phyloP scores from a whole-genome alignment of 2,888 invertebrate species.

The Ypsolopha sequella region DNA sequence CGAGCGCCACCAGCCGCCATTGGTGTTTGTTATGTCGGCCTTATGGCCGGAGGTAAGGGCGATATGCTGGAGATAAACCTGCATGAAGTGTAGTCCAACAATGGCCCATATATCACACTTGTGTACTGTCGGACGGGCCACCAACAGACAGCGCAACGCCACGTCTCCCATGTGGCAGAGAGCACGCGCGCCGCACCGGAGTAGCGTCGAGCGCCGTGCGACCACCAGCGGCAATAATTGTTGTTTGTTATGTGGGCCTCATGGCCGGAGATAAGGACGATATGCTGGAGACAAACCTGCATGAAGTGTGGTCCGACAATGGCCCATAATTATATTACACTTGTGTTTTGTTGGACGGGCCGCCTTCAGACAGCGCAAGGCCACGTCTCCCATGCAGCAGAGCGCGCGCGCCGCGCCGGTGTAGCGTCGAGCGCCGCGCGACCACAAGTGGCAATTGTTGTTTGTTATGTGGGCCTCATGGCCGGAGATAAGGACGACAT shows the following conservation, averaged over 20 bases:
- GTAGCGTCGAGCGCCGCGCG: too few relatives aligned
- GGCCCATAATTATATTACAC: constrained; percentile 93
- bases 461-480: too few relatives aligned
- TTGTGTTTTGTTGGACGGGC: constrained; percentile 91
- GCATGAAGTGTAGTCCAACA: constrained; percentile 93
- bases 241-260: too few relatives aligned
- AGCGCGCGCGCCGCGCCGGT: too few relatives aligned
- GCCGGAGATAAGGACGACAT: too few relatives aligned
- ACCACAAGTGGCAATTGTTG: too few relatives aligned
- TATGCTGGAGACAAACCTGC: constrained; percentile 72
- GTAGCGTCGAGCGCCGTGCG: too few relatives aligned
- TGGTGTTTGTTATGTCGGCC: too few relatives aligned
- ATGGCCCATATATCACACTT: constrained; percentile 94
- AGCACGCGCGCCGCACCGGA: constrained; percentile 63
- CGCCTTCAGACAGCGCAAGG: constrained; percentile 87
- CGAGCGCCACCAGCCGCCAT: too few relatives aligned
- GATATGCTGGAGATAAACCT: constrained; percentile 64
- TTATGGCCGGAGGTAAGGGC: too few relatives aligned
- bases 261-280: too few relatives aligned
- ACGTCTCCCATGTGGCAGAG: constrained; percentile 90
- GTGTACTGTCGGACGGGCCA: constrained; percentile 90
- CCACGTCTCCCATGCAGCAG: constrained; percentile 89
- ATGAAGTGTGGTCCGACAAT: constrained; percentile 93
- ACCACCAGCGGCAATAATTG: too few relatives aligned
- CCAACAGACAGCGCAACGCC: constrained; percentile 86